Evolutionary conservation across 2,888 invertebrate genomes (phyloP).

Genomic region (Gymnoscelis rufifasciata): DNA sequence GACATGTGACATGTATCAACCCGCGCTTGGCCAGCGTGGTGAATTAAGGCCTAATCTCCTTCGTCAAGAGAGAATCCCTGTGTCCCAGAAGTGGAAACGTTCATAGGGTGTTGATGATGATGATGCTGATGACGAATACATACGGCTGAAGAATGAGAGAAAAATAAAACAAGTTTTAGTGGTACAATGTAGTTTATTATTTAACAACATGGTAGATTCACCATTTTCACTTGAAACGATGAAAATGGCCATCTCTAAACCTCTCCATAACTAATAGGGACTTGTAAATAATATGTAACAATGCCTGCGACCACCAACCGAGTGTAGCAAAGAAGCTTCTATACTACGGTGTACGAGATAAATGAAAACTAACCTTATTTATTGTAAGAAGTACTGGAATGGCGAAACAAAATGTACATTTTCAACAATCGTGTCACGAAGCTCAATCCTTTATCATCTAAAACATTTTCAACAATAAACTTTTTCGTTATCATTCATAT

Average conservation of each 20-base stretch:
- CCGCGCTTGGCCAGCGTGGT: too few relatives aligned
- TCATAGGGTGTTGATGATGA: too few relatives aligned
- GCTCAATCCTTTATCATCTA: conserved; percentile 76
- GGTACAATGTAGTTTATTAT: conserved; percentile 84
- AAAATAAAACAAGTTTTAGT: conserved; percentile 59
- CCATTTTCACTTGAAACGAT: conserved; percentile 72
- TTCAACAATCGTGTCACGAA: conserved; percentile 68
- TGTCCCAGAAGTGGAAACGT: too few relatives aligned
- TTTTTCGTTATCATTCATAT: conserved; percentile 64
- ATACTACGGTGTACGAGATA: conserved; percentile 47
- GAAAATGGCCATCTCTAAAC: conserved; percentile 78
- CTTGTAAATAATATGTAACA: conserved; percentile 63
- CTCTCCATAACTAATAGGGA: conserved; percentile 76
- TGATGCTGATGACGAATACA: too few relatives aligned
- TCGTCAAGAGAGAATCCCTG: too few relatives aligned
- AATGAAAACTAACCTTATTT: conserved; percentile 40
- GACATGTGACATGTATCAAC: too few relatives aligned
- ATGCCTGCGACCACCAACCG: conserved; percentile 58
- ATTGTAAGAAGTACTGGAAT: conserved; percentile 26
- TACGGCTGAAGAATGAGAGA: too few relatives aligned
- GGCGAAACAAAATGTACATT: conserved; percentile 43
- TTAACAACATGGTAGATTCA: conserved; percentile 80
- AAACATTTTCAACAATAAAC: conserved; percentile 79
- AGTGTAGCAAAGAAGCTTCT: conserved; percentile 60
- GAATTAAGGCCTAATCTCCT: too few relatives aligned